These are phyloP conservation scores for Vipera ursinii DNA, from an alignment of 2,797 vertebrate species.

Conservation along the genomic window DNA sequence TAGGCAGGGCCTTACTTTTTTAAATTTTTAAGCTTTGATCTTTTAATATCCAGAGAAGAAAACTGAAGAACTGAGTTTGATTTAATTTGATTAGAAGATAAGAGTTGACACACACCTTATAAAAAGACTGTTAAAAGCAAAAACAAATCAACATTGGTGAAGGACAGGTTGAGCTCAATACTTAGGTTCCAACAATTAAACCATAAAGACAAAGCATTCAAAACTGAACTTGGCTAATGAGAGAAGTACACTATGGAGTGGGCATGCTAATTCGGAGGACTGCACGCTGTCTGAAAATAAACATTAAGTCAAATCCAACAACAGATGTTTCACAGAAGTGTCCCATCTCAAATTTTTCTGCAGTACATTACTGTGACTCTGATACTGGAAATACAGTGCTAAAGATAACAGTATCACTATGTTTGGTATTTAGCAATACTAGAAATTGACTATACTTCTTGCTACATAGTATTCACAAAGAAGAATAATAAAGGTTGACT, in stretches of 20 bases:
- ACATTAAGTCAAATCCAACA: slow-evolving; percentile 23
- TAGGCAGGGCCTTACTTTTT: background rate
- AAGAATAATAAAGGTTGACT: no score
- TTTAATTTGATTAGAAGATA: background rate
- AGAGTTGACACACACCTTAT: background rate
- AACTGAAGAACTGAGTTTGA: background rate
- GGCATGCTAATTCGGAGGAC: slow-evolving; percentile 3
- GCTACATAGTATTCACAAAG: background rate
- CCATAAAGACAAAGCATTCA: background rate
- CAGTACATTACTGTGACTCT: background rate
- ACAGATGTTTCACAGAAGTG: slow-evolving; percentile 33
- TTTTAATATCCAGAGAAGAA: slow-evolving; percentile 8
- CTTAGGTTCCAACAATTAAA: slow-evolving; percentile 9
- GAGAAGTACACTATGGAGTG: background rate
- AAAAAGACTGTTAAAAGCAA: slow-evolving; percentile 2
- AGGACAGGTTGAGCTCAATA: background rate
- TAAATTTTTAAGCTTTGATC: background rate
- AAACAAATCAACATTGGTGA: background rate
- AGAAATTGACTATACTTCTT: slow-evolving; percentile 26
- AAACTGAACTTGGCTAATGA: slow-evolving; percentile 14
- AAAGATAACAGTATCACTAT: slow-evolving; percentile 11
- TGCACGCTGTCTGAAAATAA: slow-evolving; percentile 9
- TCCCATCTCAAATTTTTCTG: slow-evolving; percentile 7
- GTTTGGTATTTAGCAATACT: slow-evolving; percentile 20
- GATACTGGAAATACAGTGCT: slow-evolving; percentile 3